Evolutionary conservation across 92 coral and sea anemone species (phyloP), one percentile per base, ranked within the genome.

Genomic region (Bergia puertoricense): DNA sequence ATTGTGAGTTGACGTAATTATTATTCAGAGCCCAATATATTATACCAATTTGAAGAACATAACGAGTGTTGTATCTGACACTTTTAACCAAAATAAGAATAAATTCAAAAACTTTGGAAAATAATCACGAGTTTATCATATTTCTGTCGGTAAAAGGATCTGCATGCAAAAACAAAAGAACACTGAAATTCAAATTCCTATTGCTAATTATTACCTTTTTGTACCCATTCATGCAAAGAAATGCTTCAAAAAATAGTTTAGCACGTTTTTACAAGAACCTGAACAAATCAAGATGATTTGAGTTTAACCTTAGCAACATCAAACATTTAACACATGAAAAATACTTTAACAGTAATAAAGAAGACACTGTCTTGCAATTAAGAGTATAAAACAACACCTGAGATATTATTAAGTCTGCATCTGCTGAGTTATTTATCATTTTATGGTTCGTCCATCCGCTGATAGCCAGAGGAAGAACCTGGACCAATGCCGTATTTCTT

Each of bases 401-500:
- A 7, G 37, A 18, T 41, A 15, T 23, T 45, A 39, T 1, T 13
- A 69, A 23, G 69, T 22, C 11, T 18, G 14, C 59, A 54, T 15
- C 16, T 11, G 59, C 59, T 54, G 59, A 51, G 45, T 65, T 30
- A 30, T 30, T 30, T 30, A 30, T 30, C 30, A 30, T 30, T 30
- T 85, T 79, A 93, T 11, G 89, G 74, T 44, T 94, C 93, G 41
- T 93, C 98, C 71, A 97, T 76, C 30, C 96, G 93, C 81, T 95
- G 97, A 78, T 97, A 97, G 42, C 98, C 96, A 8, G 96, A 88
- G 22, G 96, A 92, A 36, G 91, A 93, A 11, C 91, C 93, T 0
- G 98, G 94, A 23, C 94, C 89, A 36, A 97, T 93, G 43, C 99
- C 99, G 44, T 97, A 97, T 46, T 97, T 97, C 98, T 95, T 91